Evolutionary conservation across 2,888 invertebrate species (phyloP).

Genomic region (Ophraella communa): DNA sequence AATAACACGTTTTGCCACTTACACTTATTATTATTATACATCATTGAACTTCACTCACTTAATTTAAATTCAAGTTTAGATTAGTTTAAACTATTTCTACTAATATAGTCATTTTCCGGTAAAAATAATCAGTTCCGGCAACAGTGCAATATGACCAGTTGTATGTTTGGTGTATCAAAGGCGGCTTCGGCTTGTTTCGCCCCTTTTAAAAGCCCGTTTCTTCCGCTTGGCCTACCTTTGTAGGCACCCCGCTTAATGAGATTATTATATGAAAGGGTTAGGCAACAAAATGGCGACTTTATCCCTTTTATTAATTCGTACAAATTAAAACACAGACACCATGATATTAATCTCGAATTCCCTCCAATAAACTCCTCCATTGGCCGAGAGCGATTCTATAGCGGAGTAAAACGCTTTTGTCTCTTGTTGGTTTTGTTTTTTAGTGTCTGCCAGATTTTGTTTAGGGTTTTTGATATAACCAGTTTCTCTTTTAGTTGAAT

Average conservation of each 20-base stretch:
- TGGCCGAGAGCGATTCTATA: constrained; percentile 22
- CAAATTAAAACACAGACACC: constrained; percentile 50
- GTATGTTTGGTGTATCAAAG: constrained; percentile 36
- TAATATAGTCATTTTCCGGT: background rate
- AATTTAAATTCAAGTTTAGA: too few species aligned
- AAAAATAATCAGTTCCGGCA: constrained; percentile 2
- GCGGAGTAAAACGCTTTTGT: constrained; percentile 9
- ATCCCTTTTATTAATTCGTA: constrained; percentile 49
- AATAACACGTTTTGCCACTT: background rate
- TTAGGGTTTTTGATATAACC: background rate
- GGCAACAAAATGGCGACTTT: constrained; percentile 58
- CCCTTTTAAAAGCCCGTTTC: constrained; percentile 52
- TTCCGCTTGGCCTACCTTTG: constrained; percentile 58
- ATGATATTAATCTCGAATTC: constrained; percentile 42
- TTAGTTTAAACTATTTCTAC: too few species aligned
- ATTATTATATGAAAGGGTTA: constrained; percentile 60
- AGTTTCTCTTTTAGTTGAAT: too few species aligned
- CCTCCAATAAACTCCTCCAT: constrained; percentile 22
- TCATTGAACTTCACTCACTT: too few species aligned
- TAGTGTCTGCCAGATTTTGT: constrained; percentile 15
- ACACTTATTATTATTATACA: background rate
- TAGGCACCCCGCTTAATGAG: constrained; percentile 61
- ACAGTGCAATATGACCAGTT: constrained; percentile 27
- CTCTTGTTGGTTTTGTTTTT: constrained; percentile 15
- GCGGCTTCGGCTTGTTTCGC: constrained; percentile 42